Base-by-base conservation (phyloP, 2,888 invertebrate species). In the Dilophus febrilis region DNA sequence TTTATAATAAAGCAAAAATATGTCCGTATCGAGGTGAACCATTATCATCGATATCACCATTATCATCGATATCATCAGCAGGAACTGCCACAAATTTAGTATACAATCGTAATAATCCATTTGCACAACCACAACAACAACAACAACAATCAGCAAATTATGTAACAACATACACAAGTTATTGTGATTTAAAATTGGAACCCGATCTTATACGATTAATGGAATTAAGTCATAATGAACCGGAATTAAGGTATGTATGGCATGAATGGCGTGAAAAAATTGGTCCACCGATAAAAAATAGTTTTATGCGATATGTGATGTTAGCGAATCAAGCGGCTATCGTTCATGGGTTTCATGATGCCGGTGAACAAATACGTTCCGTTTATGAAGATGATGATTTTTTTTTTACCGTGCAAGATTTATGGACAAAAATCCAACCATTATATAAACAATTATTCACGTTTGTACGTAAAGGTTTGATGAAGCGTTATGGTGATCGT, bases 401-500 rank as follows among this genome's bases (percentile, higher is more conserved):
- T 49, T 69, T 74, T 38, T 64, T 67, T 1, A 67, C 68, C 16
- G 64, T 72, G 0, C 66, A 68, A 38, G 68, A 69, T 50, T 57
- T 66, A 26, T 77, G 76, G 68, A 67, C 70, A 45, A 67, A 70
- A 48, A 58, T 85, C 34, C 67, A 71, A 42, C 86, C 87, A 0
- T 59, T 88, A 0, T 88, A 88, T 58, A 74, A 80, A 48, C 77
- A 86, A 52, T 64, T 90, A 2, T 85, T 88, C 54, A 82, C 86
- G 0, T 90, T 82, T 48, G 85, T 86, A 0, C 63, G 88, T 32
- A 64, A 73, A 27, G 73, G 74, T 46, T 58, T 90, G 17, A 64
- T 70, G 7, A 65, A 70, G 39, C 55, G 70, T 32, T 82, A 83
- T 48, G 77, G 78, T 0, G 67, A 69, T 17, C 63, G 66, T 35